A percentile compares a stretch with the other conserved stretches of the same genome.
These are phyloP conservation scores for Vanessa atalanta DNA, from an alignment of 1,140 invertebrate genomes.

Conservation along the genomic window DNA sequence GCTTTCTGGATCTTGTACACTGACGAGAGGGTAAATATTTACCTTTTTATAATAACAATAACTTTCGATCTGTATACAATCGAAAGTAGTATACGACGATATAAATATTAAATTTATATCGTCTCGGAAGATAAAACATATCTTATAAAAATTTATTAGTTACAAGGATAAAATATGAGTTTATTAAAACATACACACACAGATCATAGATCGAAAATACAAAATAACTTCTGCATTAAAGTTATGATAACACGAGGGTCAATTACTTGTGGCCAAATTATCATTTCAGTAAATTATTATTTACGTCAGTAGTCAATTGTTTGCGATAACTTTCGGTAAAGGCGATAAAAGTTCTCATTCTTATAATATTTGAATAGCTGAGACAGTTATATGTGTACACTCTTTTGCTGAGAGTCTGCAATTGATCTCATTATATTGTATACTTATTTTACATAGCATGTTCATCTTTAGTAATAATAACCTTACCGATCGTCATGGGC, in stretches of 20 bases:
- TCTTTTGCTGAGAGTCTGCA: not conserved
- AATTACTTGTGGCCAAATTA: conserved; percentile 40
- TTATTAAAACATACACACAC: not conserved
- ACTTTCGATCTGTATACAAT: no score
- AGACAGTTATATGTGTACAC: not conserved
- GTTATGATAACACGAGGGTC: conserved; percentile 32
- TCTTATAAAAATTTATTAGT: not conserved
- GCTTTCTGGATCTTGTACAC: conserved; percentile 50
- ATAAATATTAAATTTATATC: not conserved
- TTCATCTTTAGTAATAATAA: not conserved
- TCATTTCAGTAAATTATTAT: conserved; percentile 45
- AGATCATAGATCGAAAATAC: not conserved
- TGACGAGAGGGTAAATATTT: conserved; percentile 74
- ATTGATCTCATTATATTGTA: not conserved
- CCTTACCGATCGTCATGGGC: not conserved
- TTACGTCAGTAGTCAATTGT: conserved; percentile 49
- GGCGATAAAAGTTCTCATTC: conserved; percentile 7
- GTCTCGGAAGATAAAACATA: not conserved
- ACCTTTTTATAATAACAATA: conserved; percentile 39
- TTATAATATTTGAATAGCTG: conserved; percentile 1
- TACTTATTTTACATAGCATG: not conserved
- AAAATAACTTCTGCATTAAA: not conserved
- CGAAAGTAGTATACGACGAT: no score
- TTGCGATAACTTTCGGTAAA: conserved; percentile 40
- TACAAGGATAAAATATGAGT: not conserved